Evolutionary conservation across 2,797 vertebrate genomes (phyloP).

Genomic region (Mus spretus): DNA sequence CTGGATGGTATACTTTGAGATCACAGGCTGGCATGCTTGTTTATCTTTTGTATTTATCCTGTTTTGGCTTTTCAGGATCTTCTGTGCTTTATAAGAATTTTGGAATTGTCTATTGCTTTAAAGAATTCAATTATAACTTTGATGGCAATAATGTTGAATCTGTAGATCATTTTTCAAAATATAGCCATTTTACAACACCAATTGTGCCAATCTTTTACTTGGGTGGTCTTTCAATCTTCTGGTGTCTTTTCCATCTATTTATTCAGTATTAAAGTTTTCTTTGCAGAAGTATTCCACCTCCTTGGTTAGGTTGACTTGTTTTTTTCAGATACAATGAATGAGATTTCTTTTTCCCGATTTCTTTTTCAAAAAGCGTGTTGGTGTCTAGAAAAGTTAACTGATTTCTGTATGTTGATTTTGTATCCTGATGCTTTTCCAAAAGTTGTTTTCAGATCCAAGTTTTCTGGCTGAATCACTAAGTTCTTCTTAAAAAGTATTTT

Average conservation of each 20-base stretch:
- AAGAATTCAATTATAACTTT: neutral
- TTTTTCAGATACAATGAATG: neutral
- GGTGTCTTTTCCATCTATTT: neutral
- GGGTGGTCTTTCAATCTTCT: neutral
- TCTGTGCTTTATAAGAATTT: neutral
- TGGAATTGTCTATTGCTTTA: neutral
- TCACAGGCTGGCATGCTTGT: neutral
- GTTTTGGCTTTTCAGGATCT: neutral
- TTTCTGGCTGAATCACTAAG: neutral
- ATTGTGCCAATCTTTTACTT: neutral
- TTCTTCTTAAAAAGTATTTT: neutral
- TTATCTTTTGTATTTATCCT: neutral
- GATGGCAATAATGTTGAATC: neutral
- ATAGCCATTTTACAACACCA: neutral
- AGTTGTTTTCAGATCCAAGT: neutral
- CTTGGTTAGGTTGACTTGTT: neutral
- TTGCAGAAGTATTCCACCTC: neutral
- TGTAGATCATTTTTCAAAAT: neutral
- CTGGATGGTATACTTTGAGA: neutral
- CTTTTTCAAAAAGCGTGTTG: neutral
- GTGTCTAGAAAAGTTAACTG: neutral
- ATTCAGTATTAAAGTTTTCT: neutral
- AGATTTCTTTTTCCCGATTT: neutral
- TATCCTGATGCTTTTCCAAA: neutral
- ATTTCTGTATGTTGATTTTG: neutral